phyloP scores from a whole-genome alignment of 1,140 invertebrate species.

The Drosophila ironensis region DNA sequence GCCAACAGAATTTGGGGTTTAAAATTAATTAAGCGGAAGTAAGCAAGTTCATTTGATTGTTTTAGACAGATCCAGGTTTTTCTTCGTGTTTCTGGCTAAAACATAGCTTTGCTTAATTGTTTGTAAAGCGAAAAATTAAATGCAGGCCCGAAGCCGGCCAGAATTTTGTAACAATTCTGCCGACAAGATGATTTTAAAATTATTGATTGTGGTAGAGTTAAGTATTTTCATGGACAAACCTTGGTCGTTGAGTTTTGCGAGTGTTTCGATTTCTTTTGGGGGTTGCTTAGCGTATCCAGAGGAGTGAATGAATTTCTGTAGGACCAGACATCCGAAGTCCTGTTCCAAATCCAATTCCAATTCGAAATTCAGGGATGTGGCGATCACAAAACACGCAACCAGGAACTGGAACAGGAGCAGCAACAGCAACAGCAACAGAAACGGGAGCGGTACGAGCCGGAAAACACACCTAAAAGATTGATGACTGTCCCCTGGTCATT shows the following conservation, averaged over 20 bases:
- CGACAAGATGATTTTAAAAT: too few species aligned
- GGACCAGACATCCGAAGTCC: too few species aligned
- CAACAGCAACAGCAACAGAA: slow-evolving; percentile 7
- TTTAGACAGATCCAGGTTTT: slow-evolving; percentile 69
- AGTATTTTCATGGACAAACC: too few species aligned
- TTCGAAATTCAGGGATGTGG: too few species aligned
- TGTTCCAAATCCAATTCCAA: too few species aligned
- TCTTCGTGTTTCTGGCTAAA: neutral
- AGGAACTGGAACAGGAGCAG: slow-evolving; percentile 3
- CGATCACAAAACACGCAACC: neutral
- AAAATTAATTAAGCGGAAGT: slow-evolving; percentile 78
- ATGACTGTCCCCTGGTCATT: slow-evolving; percentile 56
- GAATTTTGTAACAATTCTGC: too few species aligned
- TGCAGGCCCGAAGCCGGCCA: too few species aligned
- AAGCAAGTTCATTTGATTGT: slow-evolving; percentile 74
- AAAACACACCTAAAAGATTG: slow-evolving; percentile 66
- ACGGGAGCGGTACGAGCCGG: slow-evolving; percentile 5
- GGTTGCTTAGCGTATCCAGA: too few species aligned
- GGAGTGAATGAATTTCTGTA: too few species aligned
- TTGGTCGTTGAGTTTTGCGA: too few species aligned
- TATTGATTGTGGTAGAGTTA: too few species aligned
- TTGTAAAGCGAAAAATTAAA: neutral
- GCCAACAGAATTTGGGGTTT: slow-evolving; percentile 69
- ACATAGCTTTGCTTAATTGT: neutral
- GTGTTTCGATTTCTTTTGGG: too few species aligned